A percentile compares a stretch with the other conserved stretches of the same genome.
Conservation (phyloP, 2,113 vertebrate genomes). For the Myiagra hebetior region DNA sequence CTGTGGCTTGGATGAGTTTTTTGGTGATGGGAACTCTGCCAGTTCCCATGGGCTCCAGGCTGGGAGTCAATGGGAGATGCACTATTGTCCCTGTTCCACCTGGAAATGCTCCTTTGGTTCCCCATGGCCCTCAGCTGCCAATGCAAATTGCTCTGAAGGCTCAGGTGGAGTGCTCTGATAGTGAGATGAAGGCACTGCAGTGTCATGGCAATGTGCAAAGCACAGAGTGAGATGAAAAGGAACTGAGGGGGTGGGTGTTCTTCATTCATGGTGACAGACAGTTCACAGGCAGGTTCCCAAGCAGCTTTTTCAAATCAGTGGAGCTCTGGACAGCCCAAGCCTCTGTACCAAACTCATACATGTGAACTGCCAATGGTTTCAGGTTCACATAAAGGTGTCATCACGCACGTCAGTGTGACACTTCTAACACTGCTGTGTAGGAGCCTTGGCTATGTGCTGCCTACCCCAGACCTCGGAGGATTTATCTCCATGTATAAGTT, state of each 20-base stretch:
- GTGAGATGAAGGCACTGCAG: background rate
- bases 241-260: background rate
- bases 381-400: background rate
- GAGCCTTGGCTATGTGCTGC: background rate
- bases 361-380: background rate
- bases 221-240: background rate
- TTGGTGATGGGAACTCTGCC: background rate
- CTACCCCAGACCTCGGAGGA: background rate
- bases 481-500: background rate
- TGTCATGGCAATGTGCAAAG: background rate
- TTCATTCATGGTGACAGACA: background rate
- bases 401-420: background rate
- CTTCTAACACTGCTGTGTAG: background rate
- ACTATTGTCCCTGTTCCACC: background rate
- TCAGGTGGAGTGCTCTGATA: background rate
- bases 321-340: background rate
- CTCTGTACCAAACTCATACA: background rate
- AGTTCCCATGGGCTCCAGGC: background rate
- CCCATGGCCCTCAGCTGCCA: background rate
- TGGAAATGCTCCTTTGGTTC: background rate
- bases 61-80: accelerated
- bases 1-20: background rate
- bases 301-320: background rate
- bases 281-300: background rate
- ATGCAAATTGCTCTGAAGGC: background rate